A percentile compares a stretch with the other conserved stretches of the same genome.
phyloP scores from a whole-genome alignment of 2,113 vertebrate species.

The Balaeniceps rex region DNA sequence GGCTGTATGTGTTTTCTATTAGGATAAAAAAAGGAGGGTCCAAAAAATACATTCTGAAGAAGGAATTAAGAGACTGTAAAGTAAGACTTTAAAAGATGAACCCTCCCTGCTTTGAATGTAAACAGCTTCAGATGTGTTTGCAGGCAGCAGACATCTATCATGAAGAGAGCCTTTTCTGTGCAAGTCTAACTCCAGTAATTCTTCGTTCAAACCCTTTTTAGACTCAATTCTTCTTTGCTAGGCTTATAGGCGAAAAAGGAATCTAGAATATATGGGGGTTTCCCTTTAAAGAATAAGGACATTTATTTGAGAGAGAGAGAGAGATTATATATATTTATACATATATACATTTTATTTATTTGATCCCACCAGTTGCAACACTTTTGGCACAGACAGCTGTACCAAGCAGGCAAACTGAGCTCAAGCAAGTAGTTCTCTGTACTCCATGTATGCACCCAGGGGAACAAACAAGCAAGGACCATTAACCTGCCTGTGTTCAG shows the following conservation, averaged over 20 bases:
- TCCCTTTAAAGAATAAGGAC: not conserved
- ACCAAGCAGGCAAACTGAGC: not conserved
- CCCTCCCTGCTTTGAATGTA: not conserved
- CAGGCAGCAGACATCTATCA: not conserved
- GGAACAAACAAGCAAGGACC: constrained; percentile 9
- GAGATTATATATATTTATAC: not conserved
- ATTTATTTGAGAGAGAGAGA: not conserved
- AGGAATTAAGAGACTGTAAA: not conserved
- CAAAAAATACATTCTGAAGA: not conserved
- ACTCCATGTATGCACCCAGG: not conserved
- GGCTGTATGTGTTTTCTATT: not conserved
- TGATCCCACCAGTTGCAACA: not conserved
- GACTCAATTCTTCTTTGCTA: not conserved
- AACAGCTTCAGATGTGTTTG: not conserved
- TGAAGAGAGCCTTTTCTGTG: not conserved
- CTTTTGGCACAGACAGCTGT: not conserved
- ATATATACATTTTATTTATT: not conserved
- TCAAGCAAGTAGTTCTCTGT: not conserved
- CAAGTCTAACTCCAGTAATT: not conserved
- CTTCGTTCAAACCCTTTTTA: not conserved
- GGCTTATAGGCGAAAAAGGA: not conserved
- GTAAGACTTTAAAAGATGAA: not conserved
- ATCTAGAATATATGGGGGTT: not conserved
- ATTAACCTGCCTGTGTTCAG: not conserved
- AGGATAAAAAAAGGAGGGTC: not conserved